Conservation (phyloP, 2,888 invertebrate species). For the Linnaemya vulpina region DNA sequence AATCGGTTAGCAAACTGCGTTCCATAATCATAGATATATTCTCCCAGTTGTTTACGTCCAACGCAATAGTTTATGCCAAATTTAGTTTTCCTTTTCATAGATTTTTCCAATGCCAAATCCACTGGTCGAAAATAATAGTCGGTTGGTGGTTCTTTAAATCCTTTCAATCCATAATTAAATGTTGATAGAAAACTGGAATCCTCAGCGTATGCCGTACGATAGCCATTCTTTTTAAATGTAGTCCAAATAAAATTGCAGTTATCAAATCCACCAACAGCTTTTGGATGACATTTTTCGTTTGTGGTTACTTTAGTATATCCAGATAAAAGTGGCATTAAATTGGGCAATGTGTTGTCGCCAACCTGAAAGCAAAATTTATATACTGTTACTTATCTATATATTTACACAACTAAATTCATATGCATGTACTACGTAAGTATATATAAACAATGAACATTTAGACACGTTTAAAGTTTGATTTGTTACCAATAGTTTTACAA, state of each 20-base stretch:
- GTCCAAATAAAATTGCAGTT: conserved; percentile 91
- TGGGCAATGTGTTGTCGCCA: conserved; percentile 95
- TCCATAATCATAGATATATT: conserved; percentile 87
- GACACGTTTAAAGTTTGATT: too few relatives aligned
- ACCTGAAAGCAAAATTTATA: conserved; percentile 83
- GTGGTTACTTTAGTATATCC: conserved; percentile 85
- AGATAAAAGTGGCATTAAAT: conserved; percentile 91
- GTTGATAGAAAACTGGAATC: conserved; percentile 88
- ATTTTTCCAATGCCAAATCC: conserved; percentile 86
- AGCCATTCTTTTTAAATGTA: conserved; percentile 87
- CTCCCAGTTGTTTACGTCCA: conserved; percentile 86
- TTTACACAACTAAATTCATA: too few relatives aligned
- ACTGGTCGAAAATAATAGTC: conserved; percentile 92
- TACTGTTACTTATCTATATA: background rate
- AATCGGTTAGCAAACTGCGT: conserved; percentile 87
- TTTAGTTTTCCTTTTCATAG: conserved; percentile 83
- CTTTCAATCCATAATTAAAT: conserved; percentile 86
- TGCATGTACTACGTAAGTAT: too few relatives aligned
- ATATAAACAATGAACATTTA: too few relatives aligned
- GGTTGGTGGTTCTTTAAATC: conserved; percentile 89
- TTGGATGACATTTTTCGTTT: conserved; percentile 84
- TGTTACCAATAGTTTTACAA: too few relatives aligned
- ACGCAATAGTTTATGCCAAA: conserved; percentile 85
- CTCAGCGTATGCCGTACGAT: conserved; percentile 91
- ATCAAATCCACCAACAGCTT: conserved; percentile 85